These are phyloP conservation scores for Carassius gibelio DNA, from an alignment of 2,113 vertebrate species.

Conservation along the genomic window DNA sequence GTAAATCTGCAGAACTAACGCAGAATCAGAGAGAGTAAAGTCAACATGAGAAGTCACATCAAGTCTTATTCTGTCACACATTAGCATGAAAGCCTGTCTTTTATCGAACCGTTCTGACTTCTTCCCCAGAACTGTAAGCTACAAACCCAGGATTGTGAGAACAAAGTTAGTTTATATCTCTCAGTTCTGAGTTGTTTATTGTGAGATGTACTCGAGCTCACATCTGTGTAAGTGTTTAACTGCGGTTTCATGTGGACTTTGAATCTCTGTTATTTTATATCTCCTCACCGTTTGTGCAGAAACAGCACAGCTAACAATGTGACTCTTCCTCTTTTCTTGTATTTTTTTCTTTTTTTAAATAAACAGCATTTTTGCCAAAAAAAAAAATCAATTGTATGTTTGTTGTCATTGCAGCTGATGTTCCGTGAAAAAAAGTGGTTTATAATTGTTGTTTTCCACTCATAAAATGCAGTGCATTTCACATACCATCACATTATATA, in stretches of 20 bases:
- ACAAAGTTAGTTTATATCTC: too few relatives aligned
- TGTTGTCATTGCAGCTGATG: not conserved
- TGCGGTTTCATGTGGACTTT: constrained; percentile 8
- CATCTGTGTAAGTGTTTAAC: too few relatives aligned
- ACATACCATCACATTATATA: not conserved
- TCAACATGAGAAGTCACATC: not conserved
- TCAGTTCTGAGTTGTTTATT: too few relatives aligned
- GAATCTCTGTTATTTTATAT: not conserved
- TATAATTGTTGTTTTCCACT: too few relatives aligned
- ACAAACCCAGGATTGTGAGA: too few relatives aligned
- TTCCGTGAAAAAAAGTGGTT: too few relatives aligned
- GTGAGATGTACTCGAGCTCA: too few relatives aligned
- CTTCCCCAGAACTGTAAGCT: too few relatives aligned
- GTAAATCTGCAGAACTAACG: too few relatives aligned
- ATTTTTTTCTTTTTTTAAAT: constrained; percentile 66
- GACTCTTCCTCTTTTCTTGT: constrained; percentile 35
- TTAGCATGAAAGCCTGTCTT: not conserved
- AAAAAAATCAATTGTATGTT: not conserved
- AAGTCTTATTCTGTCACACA: not conserved
- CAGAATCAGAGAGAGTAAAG: not conserved
- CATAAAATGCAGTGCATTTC: not conserved
- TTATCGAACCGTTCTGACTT: too few relatives aligned
- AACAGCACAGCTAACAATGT: constrained; percentile 60
- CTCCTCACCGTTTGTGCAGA: not conserved
- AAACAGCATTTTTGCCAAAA: constrained; percentile 71